phyloP scores from a whole-genome alignment of 1,140 invertebrate genomes.

The Heliconius melpomene region DNA sequence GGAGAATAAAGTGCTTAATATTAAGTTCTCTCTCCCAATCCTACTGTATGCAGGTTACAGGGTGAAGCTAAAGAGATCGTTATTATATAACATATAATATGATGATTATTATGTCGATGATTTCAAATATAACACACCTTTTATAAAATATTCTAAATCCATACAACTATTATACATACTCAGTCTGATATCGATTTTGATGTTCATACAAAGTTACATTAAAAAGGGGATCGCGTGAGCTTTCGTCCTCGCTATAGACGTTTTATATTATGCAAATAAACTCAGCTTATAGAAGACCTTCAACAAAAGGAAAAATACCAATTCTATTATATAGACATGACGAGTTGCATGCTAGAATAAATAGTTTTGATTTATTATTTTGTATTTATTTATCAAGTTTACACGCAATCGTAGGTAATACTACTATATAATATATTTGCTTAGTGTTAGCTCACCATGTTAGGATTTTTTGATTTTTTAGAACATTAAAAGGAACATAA shows the following conservation, averaged over 20 bases:
- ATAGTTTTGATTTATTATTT: background rate
- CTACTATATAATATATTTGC: background rate
- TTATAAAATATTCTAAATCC: no score
- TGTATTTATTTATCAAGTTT: background rate
- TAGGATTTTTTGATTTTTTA: background rate
- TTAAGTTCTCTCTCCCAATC: no score
- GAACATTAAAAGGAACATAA: no score
- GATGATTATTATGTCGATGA: no score
- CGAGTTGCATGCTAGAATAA: background rate
- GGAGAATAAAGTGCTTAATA: no score
- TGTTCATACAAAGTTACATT: conserved; percentile 10
- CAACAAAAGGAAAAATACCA: conserved; percentile 4
- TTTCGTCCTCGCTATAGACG: background rate
- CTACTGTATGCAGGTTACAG: no score
- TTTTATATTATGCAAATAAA: conserved; percentile 12
- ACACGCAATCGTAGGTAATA: background rate
- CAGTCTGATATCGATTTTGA: background rate
- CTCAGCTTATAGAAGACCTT: conserved; percentile 4
- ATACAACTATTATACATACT: conserved; percentile 2
- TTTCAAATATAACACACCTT: no score
- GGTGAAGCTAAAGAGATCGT: no score
- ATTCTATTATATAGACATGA: background rate
- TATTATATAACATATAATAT: background rate
- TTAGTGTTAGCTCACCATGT: background rate
- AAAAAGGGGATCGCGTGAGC: background rate